These are phyloP conservation scores for Uropetala carovei DNA, from an alignment of 2,888 invertebrate genomes.

Conservation along the genomic window DNA sequence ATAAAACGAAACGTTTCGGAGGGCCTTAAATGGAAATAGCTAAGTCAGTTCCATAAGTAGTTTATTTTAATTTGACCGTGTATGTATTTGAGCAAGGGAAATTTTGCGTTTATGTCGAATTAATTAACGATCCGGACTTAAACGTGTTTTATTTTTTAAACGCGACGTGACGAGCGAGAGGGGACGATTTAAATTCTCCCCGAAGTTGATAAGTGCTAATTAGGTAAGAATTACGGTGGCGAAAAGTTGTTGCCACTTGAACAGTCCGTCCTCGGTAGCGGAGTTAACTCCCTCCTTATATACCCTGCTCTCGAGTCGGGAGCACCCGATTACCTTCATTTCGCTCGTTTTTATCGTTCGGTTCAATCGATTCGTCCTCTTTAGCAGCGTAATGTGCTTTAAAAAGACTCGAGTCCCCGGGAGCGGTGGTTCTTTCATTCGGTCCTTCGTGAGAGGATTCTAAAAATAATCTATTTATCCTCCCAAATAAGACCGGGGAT, in stretches of 20 bases:
- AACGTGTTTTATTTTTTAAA: background rate
- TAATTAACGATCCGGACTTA: constrained; percentile 39
- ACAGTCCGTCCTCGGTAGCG: constrained; percentile 24
- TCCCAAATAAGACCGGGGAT: background rate
- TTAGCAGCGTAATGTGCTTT: constrained; percentile 7
- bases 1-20: background rate
- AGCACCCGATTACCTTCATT: background rate
- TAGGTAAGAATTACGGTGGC: constrained; percentile 42
- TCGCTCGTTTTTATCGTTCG: background rate
- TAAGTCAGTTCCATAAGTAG: background rate
- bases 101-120: background rate
- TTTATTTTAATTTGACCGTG: background rate
- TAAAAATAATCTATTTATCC: background rate
- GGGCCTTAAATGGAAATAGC: background rate
- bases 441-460: background rate
- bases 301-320: background rate
- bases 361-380: background rate
- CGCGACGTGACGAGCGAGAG: constrained; percentile 22
- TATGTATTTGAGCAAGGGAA: background rate
- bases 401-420: background rate
- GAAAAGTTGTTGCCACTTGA: constrained; percentile 42
- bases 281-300: background rate
- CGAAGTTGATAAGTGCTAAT: constrained; percentile 62
- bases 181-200: constrained; percentile 54
- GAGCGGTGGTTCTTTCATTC: background rate